Evolutionary conservation across 1,140 invertebrate species (phyloP).

Genomic region (Eciton burchellii): DNA sequence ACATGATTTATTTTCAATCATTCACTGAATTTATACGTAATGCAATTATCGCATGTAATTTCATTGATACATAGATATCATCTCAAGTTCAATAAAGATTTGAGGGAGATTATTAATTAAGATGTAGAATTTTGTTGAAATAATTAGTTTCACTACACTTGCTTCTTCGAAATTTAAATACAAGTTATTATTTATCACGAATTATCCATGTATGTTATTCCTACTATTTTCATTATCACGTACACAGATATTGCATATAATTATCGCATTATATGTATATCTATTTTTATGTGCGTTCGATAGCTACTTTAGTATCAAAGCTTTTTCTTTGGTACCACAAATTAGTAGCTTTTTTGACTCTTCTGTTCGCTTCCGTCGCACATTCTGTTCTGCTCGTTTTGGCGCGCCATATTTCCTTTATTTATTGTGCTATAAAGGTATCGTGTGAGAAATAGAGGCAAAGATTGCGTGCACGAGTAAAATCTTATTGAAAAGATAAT

Average conservation of each 20-base stretch:
- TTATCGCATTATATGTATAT: neutral
- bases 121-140: neutral
- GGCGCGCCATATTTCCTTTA: slow-evolving; percentile 67
- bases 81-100: neutral
- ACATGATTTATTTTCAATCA: neutral
- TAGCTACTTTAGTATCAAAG: slow-evolving; percentile 53
- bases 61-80: neutral
- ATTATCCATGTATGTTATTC: neutral
- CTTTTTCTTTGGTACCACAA: slow-evolving; percentile 65
- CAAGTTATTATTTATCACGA: slow-evolving; percentile 12
- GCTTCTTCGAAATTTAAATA: neutral
- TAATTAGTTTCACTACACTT: slow-evolving; percentile 9
- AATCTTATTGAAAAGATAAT: slow-evolving; percentile 49
- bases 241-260: slow-evolving; percentile 29
- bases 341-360: slow-evolving; percentile 63
- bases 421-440: slow-evolving; percentile 51
- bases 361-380: slow-evolving; percentile 68
- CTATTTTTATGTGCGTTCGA: slow-evolving; percentile 26
- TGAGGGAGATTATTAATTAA: neutral
- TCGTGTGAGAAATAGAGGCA: slow-evolving; percentile 22
- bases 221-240: slow-evolving; percentile 34
- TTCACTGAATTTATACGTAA: slow-evolving; percentile 6
- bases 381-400: slow-evolving; percentile 65
- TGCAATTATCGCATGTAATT: too few relatives aligned
- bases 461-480: slow-evolving; percentile 46